Evolutionary conservation across 2,797 vertebrate species (phyloP), one percentile per base, ranked within the genome.

Genomic region (Poecilia gillii): DNA sequence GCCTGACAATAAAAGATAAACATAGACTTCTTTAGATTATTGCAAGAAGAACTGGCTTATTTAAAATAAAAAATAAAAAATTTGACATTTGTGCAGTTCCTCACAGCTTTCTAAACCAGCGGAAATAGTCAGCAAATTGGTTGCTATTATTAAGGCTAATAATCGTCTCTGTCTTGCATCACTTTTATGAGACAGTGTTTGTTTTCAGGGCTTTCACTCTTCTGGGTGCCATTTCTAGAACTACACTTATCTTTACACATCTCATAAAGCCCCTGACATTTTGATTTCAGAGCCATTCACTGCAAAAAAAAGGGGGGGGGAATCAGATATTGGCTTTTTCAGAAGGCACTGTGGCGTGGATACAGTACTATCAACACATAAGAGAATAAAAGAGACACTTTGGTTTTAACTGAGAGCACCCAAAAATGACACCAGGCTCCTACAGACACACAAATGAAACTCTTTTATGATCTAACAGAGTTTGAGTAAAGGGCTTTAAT

Each of bases 261-360:
- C 87, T 85, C 87, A 86, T 91, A 90, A 92, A 92, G 81, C 68
- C 85, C 71, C 80, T 91, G 92, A 91, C 90, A 92, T 90, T 91
- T 93, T 92, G 90, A 93, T 91, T 81, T 85, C 91, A 88, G 77
- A 91, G 89, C 80, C 78, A 84, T 90, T 92, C 89, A 84, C 84
- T 82, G 81, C 82, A 79, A 81, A 76, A 80, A 62, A 6, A n/a
- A n/a, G n/a, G n/a, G 9, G 53, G 3, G 25, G 3, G 14, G 6
- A 73, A 77, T 73, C 80, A 87, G 79, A 84, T 86, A 80, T 81
- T 83, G 78, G 85, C 23, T 64, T 82, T 33, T 82, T 84, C 83
- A 87, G 82, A 71, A 64, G 77, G 73, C 70, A 73, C 79, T 47
- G 75, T 46, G 79, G 79, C 73, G 78, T 89, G 85, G 83, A 82